Evolutionary conservation across 2,888 invertebrate genomes (phyloP), one percentile per base, ranked within the genome.

Genomic region (Lydus trimaculatus): DNA sequence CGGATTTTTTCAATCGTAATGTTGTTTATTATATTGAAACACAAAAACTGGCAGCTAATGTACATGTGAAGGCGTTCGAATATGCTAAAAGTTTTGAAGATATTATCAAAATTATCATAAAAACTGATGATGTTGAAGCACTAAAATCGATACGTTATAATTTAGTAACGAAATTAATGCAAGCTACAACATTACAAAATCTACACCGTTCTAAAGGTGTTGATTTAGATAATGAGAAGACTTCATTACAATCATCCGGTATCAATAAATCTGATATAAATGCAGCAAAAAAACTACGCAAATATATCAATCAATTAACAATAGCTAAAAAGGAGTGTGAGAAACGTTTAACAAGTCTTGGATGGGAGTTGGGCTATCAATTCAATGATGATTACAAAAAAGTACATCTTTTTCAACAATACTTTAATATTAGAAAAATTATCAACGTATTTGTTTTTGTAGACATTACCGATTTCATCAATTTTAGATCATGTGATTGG

Each of bases 131-230:
- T 84, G 86, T 95, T 70, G 95, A 95, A 83, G 92, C 94, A 75
- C 87, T 97, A 58, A 94, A 94, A 81, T 90, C 93, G 28, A 62
- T 48, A 52, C 56, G 94, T 74, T 63, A 63, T 48, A 63, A 63
- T 79, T 95, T 97, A 75, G 94, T 96, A 6, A 94, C 94, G 58
- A 96, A 96, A 87, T 92, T 97, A 77, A 95, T 97, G 93, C 95
- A 97, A 88, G 96, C 96, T 0, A 96, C 96, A 17, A 95, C 95
- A 0, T 89, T 96, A 74, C 95, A 96, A 85, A 96, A 96, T 82
- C 88, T 96, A 70, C 96, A 96, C 85, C 89, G 95, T 77, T 92
- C 94, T 7, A 94, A 94, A 86, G 95, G 94, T 59, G 87, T 92
- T 48, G 92, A 92, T 79, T 87, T 89, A 52, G 94, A 93, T 74